Percentiles rank a stretch among this genome's conserved stretches.
These are phyloP conservation scores for Campylorhamphus procurvoides DNA, from an alignment of 2,113 vertebrate genomes.

Conservation along the genomic window DNA sequence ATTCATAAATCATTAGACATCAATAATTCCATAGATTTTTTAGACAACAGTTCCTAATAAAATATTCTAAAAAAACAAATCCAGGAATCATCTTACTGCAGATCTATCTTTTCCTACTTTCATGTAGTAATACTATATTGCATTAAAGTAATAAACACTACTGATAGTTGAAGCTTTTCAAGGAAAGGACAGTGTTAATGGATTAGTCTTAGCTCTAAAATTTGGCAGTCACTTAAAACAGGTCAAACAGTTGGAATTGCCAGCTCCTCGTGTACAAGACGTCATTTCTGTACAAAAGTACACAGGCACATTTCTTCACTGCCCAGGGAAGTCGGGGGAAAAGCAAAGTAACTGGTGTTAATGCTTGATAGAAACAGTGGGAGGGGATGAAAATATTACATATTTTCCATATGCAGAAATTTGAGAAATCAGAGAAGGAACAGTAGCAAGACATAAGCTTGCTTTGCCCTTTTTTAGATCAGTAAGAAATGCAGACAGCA, in stretches of 20 bases:
- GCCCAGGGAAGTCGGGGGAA: not conserved
- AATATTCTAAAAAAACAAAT: not conserved
- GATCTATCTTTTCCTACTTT: not conserved
- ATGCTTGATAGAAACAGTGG: not conserved
- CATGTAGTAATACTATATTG: not conserved
- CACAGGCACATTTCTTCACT: not conserved
- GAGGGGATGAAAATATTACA: not conserved
- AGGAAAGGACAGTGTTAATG: not conserved
- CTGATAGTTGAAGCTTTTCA: not conserved
- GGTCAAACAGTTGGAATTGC: not conserved
- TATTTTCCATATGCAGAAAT: slow-evolving; percentile 31
- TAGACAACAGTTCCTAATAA: not conserved
- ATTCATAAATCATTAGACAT: not conserved
- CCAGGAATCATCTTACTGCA: not conserved
- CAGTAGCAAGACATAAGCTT: not conserved
- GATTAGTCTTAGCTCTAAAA: not conserved
- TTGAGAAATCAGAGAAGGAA: not conserved
- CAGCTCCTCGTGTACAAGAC: not conserved
- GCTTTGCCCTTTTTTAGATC: not conserved
- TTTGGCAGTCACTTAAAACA: not conserved
- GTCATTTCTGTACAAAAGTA: not conserved
- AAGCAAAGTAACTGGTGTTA: not conserved
- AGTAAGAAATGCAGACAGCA: not conserved
- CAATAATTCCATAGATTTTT: not conserved
- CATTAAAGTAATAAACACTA: not conserved